Conservation (phyloP, 2,888 invertebrate species). For the Tetranychus piercei region DNA sequence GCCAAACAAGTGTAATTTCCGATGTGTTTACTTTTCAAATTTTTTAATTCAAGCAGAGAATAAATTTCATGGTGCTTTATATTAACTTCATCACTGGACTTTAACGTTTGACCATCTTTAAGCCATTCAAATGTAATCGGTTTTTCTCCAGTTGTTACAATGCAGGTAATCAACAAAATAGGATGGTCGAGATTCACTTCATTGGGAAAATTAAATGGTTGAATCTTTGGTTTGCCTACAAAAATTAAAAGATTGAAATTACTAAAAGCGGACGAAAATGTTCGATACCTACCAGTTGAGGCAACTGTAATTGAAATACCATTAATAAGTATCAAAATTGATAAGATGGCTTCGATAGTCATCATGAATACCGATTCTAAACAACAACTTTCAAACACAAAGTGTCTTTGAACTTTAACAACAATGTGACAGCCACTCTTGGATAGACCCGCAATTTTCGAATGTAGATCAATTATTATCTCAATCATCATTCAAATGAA, state of each 20-base stretch:
- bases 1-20: constrained; percentile 25
- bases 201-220: neutral
- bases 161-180: neutral
- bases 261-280: neutral
- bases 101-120: constrained; percentile 4
- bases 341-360: no score
- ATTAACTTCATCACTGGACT: neutral
- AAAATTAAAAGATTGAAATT: neutral
- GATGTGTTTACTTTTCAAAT: constrained; percentile 16
- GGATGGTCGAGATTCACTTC: neutral
- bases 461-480: neutral
- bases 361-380: neutral
- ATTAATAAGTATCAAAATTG: no score
- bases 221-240: neutral
- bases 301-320: neutral
- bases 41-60: constrained; percentile 19
- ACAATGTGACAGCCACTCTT: neutral
- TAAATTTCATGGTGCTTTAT: neutral
- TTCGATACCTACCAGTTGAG: neutral
- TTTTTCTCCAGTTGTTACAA: neutral
- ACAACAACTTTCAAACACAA: neutral
- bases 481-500: no score
- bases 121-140: neutral
- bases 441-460: neutral
- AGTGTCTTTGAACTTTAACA: neutral